Base-by-base conservation (phyloP, 2,113 vertebrate species). In the Cavia aperea region DNA sequence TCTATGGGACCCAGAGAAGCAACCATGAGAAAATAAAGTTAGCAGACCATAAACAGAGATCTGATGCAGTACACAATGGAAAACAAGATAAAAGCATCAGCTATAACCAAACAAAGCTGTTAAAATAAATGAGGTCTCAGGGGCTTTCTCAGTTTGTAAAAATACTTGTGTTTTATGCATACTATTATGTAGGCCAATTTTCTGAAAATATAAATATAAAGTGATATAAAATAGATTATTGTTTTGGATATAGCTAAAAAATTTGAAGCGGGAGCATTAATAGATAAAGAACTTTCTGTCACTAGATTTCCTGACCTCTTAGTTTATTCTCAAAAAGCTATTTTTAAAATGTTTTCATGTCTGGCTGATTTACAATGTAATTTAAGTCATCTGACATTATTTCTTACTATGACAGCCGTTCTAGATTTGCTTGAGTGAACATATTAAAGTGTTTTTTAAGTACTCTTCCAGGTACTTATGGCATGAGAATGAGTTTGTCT, bases 171-270 rank as follows among this genome's bases (percentile, higher is more conserved):
- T 78, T 72, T 73, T 86, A 87, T 84, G 51, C 4, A 33, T 62
- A n/a, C 91, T 72, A 29, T 49, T n/a, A 51, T 70, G 10, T 56
- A 58, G 33, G 82, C 21, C 8, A 33, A 23, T 92, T 94, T 93
- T 83, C 58, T 54, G 29, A 73, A 93, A 73, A 82, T n/a, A 83
- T 60, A 86, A 95, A 56, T n/a, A 84, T 63, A 66, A 78, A 81
- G 63, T 66, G 14, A 16, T n/a, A 5, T 82, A 63, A 90, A 56
- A 75, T 36, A 4, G 10, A 15, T 66, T 77, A 15, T 31, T 86
- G 72, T 73, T 79, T 90, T 81, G 14, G 10, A 63, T 10, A 54
- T 43, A 16, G 18, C 87, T 33, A 13, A 86, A 73, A 86, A 36
- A 5, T 23, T 72, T 7, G 29, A 77, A 66, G 23, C 4, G 9